phyloP scores from a whole-genome alignment of 2,113 vertebrate species.

The Leucoraja erinaceus region DNA sequence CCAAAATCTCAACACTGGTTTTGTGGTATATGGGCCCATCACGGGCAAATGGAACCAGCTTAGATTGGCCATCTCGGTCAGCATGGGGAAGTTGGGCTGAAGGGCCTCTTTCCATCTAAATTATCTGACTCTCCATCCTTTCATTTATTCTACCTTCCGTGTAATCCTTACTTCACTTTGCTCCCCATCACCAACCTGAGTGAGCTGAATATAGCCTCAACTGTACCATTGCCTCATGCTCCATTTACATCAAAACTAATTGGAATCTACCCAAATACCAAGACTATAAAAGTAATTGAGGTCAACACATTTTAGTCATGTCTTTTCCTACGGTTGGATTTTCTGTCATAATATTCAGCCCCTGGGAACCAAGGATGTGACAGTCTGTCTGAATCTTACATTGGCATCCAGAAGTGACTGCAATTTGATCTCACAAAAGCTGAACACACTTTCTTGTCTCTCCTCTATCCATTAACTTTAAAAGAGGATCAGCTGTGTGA shows the following conservation, averaged over 20 bases:
- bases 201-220: neutral
- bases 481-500: neutral
- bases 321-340: neutral
- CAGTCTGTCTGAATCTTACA: neutral
- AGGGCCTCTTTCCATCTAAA: too few species aligned
- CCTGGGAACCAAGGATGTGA: constrained; percentile 2
- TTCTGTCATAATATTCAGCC: neutral
- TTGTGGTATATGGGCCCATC: too few species aligned
- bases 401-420: neutral
- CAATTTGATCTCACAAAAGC: neutral
- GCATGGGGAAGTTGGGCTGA: too few species aligned
- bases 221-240: neutral
- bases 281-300: constrained; percentile 7
- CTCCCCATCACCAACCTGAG: neutral
- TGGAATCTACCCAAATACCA: neutral
- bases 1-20: too few species aligned
- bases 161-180: neutral
- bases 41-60: too few species aligned
- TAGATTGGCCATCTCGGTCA: too few species aligned
- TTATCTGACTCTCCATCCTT: too few species aligned
- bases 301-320: neutral
- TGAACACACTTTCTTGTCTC: neutral
- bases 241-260: neutral
- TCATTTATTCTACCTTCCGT: neutral
- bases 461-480: neutral